Evolutionary conservation across 2,113 vertebrate genomes (phyloP), one percentile per base, ranked within the genome.

Genomic region (Hippocampus mohnikei): DNA sequence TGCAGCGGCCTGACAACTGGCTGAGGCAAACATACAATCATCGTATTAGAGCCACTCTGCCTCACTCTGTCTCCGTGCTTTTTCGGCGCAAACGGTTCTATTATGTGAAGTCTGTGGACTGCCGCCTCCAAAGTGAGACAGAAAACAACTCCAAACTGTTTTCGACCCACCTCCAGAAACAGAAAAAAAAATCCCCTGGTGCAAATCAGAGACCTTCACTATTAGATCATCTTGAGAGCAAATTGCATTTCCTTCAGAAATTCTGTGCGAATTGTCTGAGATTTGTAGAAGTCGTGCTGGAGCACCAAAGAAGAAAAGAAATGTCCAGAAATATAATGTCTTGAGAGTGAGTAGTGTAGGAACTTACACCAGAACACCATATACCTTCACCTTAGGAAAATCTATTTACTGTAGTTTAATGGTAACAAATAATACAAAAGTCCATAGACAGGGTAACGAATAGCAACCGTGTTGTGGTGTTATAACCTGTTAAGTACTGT

Each of bases 11-110:
- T 94, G 95, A 96, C 96, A 98, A 94, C 95, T 93, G 90, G 87
- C 92, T 81, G 92, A 85, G 85, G 89, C 93, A 94, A 98, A 95
- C 95, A 91, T 97, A 92, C 94, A 95, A 98, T 99, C 96, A 98
- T 94, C 93, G 92, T 93, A 96, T 97, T 97, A 98, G 94, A 94
- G 93, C 91, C 77, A 79, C 62, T 70, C 68, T 62, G 77, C 70
- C 76, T 71, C 65, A 20, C 71, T 76, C 60, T 78, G 81, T 55
- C 66, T 67, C 63, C 29, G 53, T 52, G 66, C 70, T 71, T 62
- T 70, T 73, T 77, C 63, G 66, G 21, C 63, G 59, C 69, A 63
- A 42, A 25, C 75, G 70, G 58, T 72, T 76, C 79, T 72, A 88
- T 88, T 83, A 87, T 65, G 79, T 82, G 82, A 75, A 84, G 84